Conservation (phyloP, 2,113 vertebrate species). For the Cyphomyrus discorhynchus region DNA sequence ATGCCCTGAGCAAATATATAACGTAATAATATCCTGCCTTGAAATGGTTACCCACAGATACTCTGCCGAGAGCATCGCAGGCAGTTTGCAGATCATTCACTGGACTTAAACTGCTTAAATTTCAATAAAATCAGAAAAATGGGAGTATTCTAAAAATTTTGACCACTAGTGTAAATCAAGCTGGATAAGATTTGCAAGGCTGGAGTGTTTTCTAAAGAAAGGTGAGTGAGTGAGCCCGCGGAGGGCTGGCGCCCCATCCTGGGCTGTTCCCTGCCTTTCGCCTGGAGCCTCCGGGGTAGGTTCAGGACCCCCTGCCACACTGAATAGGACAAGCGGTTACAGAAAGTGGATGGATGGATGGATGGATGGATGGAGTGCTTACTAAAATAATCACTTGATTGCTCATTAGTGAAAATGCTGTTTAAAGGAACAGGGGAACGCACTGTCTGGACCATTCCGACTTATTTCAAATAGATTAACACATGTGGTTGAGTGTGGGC, state of each 20-base stretch:
- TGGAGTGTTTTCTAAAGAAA: not conserved
- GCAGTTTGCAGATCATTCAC: not conserved
- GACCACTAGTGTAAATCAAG: not conserved
- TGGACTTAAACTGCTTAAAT: not conserved
- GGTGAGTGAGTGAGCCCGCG: not conserved
- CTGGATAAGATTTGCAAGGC: not conserved
- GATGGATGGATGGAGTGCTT: not conserved
- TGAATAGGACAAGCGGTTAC: not conserved
- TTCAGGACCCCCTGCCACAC: not conserved
- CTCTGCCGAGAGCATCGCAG: not conserved
- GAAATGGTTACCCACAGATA: not conserved
- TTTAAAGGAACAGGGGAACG: not conserved
- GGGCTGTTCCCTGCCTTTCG: not conserved
- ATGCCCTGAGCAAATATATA: not conserved
- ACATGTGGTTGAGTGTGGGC: not conserved
- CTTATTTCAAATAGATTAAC: not conserved
- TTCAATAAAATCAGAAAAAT: not conserved
- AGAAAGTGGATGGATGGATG: not conserved
- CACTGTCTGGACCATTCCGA: not conserved
- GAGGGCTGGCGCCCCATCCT: not conserved
- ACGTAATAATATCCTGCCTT: not conserved
- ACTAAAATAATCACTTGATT: not conserved
- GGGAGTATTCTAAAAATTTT: not conserved
- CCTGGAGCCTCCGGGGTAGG: not conserved
- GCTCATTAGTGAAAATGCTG: not conserved